Conservation (phyloP, 2,113 vertebrate genomes). For the Rhea pennata region DNA sequence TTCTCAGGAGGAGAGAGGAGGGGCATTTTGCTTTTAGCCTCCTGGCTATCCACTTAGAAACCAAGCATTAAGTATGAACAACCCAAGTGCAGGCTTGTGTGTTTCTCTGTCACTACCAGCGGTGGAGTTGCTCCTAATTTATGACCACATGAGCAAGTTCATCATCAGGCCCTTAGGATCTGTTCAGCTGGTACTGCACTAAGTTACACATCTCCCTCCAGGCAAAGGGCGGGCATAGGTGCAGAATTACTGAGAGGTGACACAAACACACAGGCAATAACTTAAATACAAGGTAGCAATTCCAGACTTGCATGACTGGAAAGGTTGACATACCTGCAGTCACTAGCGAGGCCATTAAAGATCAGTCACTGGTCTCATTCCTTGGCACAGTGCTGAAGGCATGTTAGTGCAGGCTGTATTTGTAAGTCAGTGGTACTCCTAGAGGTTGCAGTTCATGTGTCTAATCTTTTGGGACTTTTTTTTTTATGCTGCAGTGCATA, state of each 20-base stretch:
- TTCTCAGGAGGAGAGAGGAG: not conserved
- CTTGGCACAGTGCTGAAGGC: not conserved
- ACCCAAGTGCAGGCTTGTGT: not conserved
- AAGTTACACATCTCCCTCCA: not conserved
- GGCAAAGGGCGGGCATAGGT: not conserved
- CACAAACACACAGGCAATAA: not conserved
- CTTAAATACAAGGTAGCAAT: not conserved
- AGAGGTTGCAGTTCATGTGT: not conserved
- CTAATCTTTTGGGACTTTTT: not conserved
- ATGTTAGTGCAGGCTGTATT: not conserved
- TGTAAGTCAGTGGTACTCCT: not conserved
- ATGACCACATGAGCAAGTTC: not conserved
- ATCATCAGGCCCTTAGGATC: not conserved
- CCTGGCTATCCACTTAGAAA: not conserved
- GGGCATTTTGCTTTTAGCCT: constrained; percentile 33
- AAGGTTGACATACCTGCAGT: not conserved
- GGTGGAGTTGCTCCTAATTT: not conserved
- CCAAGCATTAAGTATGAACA: not conserved
- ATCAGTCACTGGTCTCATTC: not conserved
- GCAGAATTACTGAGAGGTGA: not conserved
- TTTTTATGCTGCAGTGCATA: not conserved
- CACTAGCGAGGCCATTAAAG: not conserved
- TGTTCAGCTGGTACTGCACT: not conserved
- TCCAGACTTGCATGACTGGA: not conserved
- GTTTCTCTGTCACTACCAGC: not conserved